Conservation (phyloP, 2,888 invertebrate species). For the Slavum lentiscoides region DNA sequence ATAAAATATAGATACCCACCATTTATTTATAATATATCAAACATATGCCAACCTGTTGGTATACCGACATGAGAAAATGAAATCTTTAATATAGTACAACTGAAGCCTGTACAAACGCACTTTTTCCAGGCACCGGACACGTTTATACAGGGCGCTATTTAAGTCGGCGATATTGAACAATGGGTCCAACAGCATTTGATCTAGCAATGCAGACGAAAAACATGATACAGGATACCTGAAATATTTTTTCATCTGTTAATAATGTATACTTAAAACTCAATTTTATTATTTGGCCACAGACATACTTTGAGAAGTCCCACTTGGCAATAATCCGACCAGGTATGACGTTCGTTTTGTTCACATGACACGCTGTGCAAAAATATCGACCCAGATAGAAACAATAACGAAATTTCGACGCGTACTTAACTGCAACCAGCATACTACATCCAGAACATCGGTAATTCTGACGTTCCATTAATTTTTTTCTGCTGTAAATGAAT, state of each 20-base stretch:
- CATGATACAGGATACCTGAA: slow-evolving; percentile 78
- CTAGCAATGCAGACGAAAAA: slow-evolving; percentile 75
- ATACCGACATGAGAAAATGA: slow-evolving; percentile 72
- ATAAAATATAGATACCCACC: too few relatives aligned
- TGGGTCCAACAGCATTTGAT: slow-evolving; percentile 77
- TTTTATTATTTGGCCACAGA: neutral
- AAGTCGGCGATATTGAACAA: slow-evolving; percentile 75
- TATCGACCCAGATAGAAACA: slow-evolving; percentile 83
- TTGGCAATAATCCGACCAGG: slow-evolving; percentile 70
- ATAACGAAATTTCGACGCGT: slow-evolving; percentile 75
- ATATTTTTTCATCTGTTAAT: neutral
- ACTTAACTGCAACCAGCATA: slow-evolving; percentile 73
- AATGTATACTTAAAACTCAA: too few relatives aligned
- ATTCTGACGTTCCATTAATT: slow-evolving; percentile 72
- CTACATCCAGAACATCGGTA: slow-evolving; percentile 84
- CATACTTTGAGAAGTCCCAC: slow-evolving; percentile 68
- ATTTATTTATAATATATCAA: neutral
- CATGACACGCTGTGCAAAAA: slow-evolving; percentile 85
- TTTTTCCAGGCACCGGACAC: slow-evolving; percentile 67
- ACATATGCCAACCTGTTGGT: slow-evolving; percentile 65
- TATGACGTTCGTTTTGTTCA: slow-evolving; percentile 73
- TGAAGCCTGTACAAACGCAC: slow-evolving; percentile 69
- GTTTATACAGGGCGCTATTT: slow-evolving; percentile 69
- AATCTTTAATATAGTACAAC: slow-evolving; percentile 71
- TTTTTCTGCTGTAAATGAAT: slow-evolving; percentile 64